Evolutionary conservation across 2,797 vertebrate genomes (phyloP).

Genomic region (Tarsius wallacei): DNA sequence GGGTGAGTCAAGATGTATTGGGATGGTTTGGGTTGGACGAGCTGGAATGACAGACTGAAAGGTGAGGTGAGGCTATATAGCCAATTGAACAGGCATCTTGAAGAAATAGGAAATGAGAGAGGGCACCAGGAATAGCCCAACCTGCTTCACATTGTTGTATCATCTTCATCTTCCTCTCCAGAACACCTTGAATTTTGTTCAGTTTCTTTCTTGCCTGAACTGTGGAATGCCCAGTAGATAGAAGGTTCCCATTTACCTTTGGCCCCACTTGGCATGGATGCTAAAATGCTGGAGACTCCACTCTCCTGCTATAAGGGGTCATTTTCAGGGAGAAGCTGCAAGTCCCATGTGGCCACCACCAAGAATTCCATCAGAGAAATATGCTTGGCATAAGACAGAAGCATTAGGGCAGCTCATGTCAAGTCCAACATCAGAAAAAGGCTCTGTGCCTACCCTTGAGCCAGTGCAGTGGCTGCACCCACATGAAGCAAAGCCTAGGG

Average conservation of each 20-base stretch:
- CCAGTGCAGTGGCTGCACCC: neutral
- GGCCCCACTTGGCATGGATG: neutral
- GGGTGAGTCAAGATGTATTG: neutral
- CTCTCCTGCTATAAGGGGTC: neutral
- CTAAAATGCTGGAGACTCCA: neutral
- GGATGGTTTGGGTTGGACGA: neutral
- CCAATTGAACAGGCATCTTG: neutral
- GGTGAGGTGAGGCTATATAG: neutral
- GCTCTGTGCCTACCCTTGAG: neutral
- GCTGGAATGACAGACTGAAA: neutral
- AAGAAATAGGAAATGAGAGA: neutral
- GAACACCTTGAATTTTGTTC: neutral
- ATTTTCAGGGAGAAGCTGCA: neutral
- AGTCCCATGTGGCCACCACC: neutral
- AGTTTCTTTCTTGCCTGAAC: neutral
- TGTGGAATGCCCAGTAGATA: neutral
- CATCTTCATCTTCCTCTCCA: neutral
- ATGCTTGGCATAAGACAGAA: neutral
- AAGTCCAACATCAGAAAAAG: neutral
- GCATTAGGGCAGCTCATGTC: too few relatives aligned
- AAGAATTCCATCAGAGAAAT: neutral
- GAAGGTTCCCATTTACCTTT: neutral
- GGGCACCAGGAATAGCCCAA: neutral
- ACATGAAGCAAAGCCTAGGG: neutral
- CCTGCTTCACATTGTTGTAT: neutral